phyloP scores from a whole-genome alignment of 2,113 vertebrate genomes.

The Hyaena hyaena region DNA sequence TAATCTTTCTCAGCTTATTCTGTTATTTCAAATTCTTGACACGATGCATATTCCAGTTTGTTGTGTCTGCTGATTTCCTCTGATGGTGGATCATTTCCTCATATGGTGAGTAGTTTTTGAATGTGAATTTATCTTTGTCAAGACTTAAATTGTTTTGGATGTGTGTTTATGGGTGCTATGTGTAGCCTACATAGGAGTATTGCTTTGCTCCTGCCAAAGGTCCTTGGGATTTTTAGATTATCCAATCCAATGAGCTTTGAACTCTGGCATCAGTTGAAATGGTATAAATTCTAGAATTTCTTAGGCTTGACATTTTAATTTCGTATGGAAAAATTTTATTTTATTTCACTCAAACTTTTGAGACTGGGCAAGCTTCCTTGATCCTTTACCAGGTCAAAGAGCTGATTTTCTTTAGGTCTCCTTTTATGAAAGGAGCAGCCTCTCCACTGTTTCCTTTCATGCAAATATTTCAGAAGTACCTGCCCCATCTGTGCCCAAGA shows the following conservation, averaged over 20 bases:
- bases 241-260: background rate
- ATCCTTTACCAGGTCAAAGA: background rate
- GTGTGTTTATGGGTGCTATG: background rate
- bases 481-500: background rate
- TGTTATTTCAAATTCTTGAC: conserved; percentile 29
- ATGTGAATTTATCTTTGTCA: conserved; percentile 21
- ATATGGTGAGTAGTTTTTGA: background rate
- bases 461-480: background rate
- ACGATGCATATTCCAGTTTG: background rate
- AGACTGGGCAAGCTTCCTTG: background rate
- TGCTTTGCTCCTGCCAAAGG: background rate
- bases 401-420: background rate
- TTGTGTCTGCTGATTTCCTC: background rate
- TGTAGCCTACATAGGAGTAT: background rate
- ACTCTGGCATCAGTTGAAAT: background rate
- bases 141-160: background rate
- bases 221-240: background rate
- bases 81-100: background rate
- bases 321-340: background rate
- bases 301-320: conserved; percentile 40
- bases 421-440: background rate
- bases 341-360: background rate
- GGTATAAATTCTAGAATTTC: background rate
- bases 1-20: conserved; percentile 8
- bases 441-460: background rate